Evolutionary conservation across 2,888 invertebrate species (phyloP).

Genomic region (Folsomia manolachei): DNA sequence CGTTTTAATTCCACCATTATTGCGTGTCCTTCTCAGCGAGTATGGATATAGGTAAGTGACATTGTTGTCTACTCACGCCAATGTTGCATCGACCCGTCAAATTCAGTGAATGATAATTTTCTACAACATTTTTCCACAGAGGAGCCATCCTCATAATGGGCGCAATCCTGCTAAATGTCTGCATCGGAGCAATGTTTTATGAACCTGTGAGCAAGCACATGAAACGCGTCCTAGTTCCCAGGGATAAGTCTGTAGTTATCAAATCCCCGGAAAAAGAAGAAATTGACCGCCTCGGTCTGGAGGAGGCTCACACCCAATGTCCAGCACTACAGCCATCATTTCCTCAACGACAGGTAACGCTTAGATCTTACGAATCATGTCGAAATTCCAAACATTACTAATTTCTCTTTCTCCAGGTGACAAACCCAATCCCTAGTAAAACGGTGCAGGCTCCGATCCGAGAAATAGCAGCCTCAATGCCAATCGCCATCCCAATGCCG

Average conservation of each 20-base stretch:
- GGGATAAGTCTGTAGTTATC: slow-evolving; percentile 1
- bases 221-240: slow-evolving; percentile 61
- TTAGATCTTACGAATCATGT: too few relatives aligned
- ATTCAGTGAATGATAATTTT: too few relatives aligned
- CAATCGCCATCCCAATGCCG: slow-evolving; percentile 39
- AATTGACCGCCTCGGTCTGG: background rate
- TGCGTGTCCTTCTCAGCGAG: slow-evolving; percentile 67
- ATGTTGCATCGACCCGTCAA: too few relatives aligned
- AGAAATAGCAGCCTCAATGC: slow-evolving; percentile 38
- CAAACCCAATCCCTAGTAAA: slow-evolving; percentile 6
- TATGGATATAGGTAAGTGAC: slow-evolving; percentile 75
- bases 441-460: background rate
- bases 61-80: too few relatives aligned
- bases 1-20: slow-evolving; percentile 75
- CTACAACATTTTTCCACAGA: slow-evolving; percentile 61
- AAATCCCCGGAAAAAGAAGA: slow-evolving; percentile 3
- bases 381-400: background rate
- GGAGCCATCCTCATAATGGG: slow-evolving; percentile 79
- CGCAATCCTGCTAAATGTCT: slow-evolving; percentile 75
- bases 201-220: slow-evolving; percentile 79
- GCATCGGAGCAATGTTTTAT: slow-evolving; percentile 79
- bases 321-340: slow-evolving; percentile 5
- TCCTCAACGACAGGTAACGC: slow-evolving; percentile 1
- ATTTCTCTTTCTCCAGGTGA: too few relatives aligned
- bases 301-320: background rate